phyloP scores from a whole-genome alignment of 2,113 vertebrate species.

The Rafetus swinhoei region DNA sequence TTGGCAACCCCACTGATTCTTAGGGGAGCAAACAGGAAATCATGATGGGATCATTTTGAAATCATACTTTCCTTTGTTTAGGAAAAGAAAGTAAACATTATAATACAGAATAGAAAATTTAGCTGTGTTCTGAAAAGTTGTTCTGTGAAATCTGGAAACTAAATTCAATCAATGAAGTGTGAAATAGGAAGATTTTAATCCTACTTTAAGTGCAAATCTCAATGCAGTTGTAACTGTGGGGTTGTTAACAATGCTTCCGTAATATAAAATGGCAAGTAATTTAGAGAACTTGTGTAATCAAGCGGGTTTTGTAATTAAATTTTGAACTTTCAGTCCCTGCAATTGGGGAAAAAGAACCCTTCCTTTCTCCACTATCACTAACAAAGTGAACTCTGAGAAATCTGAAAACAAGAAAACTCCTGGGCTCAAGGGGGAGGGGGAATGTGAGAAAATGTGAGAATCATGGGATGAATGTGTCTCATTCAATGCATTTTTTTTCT shows the following conservation, averaged over 20 bases:
- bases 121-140: background rate
- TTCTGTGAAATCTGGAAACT: background rate
- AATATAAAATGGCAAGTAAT: background rate
- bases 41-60: accelerated
- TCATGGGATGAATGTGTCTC: slow-evolving; percentile 39
- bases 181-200: slow-evolving; percentile 37
- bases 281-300: background rate
- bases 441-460: slow-evolving; percentile 1
- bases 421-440: background rate
- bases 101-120: background rate
- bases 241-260: background rate
- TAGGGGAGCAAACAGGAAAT: background rate
- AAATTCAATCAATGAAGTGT: background rate
- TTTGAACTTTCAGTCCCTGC: background rate
- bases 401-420: slow-evolving; percentile 39
- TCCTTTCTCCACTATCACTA: background rate
- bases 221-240: background rate
- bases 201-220: slow-evolving; percentile 4
- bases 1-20: background rate
- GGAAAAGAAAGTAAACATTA: background rate
- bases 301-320: background rate
- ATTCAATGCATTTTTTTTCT: slow-evolving; percentile 63
- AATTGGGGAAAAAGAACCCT: background rate
- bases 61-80: background rate
- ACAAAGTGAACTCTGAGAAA: background rate